Conservation (phyloP, 2,888 invertebrate genomes). For the Apodemia mormo region DNA sequence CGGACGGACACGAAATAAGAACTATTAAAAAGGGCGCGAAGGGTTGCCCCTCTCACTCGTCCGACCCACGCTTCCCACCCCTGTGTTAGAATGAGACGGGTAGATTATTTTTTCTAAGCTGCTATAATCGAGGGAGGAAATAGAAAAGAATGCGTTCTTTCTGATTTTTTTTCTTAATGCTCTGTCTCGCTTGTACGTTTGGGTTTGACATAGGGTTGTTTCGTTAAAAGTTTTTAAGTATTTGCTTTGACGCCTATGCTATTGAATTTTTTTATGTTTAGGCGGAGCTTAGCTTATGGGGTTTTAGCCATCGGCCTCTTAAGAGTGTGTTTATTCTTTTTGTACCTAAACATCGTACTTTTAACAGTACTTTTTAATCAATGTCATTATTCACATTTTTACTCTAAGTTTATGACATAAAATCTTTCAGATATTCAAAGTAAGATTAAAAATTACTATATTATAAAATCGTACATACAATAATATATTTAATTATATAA, state of each 20-base stretch:
- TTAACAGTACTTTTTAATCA: not conserved
- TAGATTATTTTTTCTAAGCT: conserved; percentile 77
- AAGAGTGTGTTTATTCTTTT: conserved; percentile 57
- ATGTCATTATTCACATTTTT: not conserved
- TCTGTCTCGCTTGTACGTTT: conserved; percentile 66
- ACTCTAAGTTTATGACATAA: not conserved
- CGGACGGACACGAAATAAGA: conserved; percentile 73
- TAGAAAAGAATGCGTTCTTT: conserved; percentile 80
- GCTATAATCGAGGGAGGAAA: conserved; percentile 78
- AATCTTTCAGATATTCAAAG: no score
- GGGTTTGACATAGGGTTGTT: conserved; percentile 47
- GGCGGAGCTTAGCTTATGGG: conserved; percentile 75
- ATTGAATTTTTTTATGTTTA: conserved; percentile 67
- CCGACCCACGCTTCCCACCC: conserved; percentile 67
- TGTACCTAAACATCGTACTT: conserved; percentile 38
- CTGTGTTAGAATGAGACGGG: conserved; percentile 69
- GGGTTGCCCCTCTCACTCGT: conserved; percentile 72
- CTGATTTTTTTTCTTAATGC: conserved; percentile 74
- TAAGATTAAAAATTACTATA: no score
- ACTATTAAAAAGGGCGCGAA: conserved; percentile 75
- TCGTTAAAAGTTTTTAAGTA: conserved; percentile 61
- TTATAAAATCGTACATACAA: no score
- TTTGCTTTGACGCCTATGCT: conserved; percentile 75
- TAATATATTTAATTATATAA: no score
- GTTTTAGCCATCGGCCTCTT: conserved; percentile 67